phyloP scores from a whole-genome alignment of 2,113 vertebrate species.

The Probosciger aterrimus region DNA sequence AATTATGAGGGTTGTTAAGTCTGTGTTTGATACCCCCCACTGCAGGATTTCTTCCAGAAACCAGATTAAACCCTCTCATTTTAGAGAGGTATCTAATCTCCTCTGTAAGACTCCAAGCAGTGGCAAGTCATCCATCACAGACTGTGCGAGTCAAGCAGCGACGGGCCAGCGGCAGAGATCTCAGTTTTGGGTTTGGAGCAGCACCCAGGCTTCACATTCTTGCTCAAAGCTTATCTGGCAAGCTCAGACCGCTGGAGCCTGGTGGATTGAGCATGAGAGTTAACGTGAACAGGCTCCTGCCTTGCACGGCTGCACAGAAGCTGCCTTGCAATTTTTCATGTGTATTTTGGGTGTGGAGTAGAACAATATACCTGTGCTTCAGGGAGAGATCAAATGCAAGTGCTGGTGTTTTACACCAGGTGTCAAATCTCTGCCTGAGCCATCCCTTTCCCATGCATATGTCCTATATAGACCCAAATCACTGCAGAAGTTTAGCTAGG shows the following conservation, averaged over 20 bases:
- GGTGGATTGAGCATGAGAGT: neutral
- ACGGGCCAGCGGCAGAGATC: neutral
- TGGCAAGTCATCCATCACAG: conserved; percentile 34
- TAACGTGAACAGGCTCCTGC: neutral
- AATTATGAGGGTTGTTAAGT: conserved; percentile 18
- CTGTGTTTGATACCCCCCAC: neutral
- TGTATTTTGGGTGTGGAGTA: neutral
- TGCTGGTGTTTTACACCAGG: neutral
- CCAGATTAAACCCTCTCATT: conserved; percentile 2
- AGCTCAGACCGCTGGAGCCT: conserved; percentile 30
- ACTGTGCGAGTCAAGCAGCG: neutral
- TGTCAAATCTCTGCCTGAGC: neutral
- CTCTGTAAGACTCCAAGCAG: neutral
- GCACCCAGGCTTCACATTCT: conserved; percentile 36
- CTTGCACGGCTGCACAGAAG: neutral
- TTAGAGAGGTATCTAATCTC: conserved; percentile 49
- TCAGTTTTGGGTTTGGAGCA: neutral
- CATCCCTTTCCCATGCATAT: fast-evolving
- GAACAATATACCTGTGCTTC: neutral
- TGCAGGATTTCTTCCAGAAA: conserved; percentile 21
- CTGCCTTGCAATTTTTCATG: neutral
- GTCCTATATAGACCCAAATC: neutral
- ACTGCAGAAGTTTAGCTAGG: neutral
- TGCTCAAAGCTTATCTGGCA: conserved; percentile 45
- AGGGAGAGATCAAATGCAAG: neutral